These are phyloP conservation scores for Tretioscincus oriximinensis DNA, from an alignment of 2,113 vertebrate genomes.

Conservation along the genomic window DNA sequence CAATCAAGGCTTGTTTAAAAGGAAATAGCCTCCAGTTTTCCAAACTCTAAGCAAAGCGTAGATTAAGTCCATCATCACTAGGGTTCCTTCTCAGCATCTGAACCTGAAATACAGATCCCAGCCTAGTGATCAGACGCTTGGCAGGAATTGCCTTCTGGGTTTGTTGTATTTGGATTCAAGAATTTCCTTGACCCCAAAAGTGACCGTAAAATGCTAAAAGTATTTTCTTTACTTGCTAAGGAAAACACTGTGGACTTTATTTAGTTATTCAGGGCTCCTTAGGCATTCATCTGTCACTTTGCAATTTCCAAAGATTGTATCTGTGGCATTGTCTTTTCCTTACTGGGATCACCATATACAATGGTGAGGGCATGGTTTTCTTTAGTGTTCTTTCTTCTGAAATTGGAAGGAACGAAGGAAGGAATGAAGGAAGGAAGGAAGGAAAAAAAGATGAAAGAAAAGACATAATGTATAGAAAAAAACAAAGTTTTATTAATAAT, in stretches of 20 bases:
- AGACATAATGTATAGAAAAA: too few relatives aligned
- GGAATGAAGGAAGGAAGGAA: not conserved
- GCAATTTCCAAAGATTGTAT: constrained; percentile 68
- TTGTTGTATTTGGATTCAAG: constrained; percentile 73
- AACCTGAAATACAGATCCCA: constrained; percentile 54
- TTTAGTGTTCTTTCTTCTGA: constrained; percentile 63
- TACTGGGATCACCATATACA: fast-evolving
- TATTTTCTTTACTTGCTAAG: constrained; percentile 78
- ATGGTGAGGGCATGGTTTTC: constrained; percentile 47
- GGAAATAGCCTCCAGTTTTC: constrained; percentile 27
- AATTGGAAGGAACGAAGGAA: not conserved
- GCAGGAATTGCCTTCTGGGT: constrained; percentile 54
- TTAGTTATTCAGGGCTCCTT: constrained; percentile 67
- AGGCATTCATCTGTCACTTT: constrained; percentile 58
- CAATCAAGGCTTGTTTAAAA: not conserved
- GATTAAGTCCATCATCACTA: constrained; percentile 18
- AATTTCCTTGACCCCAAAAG: constrained; percentile 68
- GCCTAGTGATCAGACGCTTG: constrained; percentile 63
- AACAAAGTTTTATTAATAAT: not conserved
- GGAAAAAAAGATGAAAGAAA: constrained; percentile 32
- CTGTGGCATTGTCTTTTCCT: constrained; percentile 55
- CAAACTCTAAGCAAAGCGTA: constrained; percentile 40
- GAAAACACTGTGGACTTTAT: constrained; percentile 68
- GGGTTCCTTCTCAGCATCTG: constrained; percentile 39
- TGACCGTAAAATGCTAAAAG: constrained; percentile 71